Percentiles rank a stretch among this genome's conserved stretches.
Conservation (phyloP, 2,113 vertebrate genomes). For the Mellivora capensis region DNA sequence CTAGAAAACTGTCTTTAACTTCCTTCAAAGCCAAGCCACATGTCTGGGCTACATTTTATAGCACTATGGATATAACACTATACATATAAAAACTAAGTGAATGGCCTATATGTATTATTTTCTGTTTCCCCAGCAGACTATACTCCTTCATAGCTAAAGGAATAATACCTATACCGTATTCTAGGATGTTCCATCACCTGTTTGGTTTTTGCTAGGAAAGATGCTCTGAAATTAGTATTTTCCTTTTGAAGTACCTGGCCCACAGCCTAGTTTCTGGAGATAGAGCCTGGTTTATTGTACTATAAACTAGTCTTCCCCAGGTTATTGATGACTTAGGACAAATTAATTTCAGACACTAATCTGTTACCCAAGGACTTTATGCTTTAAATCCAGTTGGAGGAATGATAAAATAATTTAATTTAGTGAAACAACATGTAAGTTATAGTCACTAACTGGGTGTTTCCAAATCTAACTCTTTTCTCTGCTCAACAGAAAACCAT, state of each 20-base stretch:
- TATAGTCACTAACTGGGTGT: constrained; percentile 3
- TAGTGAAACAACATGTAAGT: not conserved
- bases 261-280: not conserved
- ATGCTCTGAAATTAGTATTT: not conserved
- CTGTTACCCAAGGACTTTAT: not conserved
- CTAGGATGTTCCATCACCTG: not conserved
- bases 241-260: not conserved
- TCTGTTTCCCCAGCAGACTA: not conserved
- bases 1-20: not conserved
- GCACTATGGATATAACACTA: not conserved
- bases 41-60: not conserved
- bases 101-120: not conserved
- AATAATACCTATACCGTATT: not conserved
- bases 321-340: not conserved
- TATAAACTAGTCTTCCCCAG: not conserved
- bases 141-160: not conserved
- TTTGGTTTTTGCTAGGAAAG: not conserved
- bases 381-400: not conserved
- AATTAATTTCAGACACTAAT: not conserved
- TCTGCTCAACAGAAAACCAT: not conserved
- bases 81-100: not conserved
- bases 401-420: not conserved
- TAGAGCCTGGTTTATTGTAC: not conserved
- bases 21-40: not conserved
- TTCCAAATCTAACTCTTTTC: constrained; percentile 5